Percentiles rank a stretch among this genome's conserved stretches.
Evolutionary conservation across 2,888 invertebrate species (phyloP).

Genomic region (Andrena flavipes): DNA sequence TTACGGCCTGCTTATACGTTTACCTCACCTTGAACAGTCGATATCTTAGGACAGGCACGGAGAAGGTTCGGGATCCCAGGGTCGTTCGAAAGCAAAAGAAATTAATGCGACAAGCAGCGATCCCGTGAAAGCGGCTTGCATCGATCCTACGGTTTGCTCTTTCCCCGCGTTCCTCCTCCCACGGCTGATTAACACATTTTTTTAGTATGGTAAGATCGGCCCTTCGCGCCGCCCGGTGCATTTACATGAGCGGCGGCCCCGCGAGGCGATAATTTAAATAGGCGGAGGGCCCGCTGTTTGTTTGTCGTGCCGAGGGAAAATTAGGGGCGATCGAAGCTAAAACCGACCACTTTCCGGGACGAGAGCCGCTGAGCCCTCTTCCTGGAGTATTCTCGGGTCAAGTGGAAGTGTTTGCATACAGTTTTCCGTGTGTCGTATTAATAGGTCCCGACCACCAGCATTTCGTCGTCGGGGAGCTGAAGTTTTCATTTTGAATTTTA

Average conservation of each 20-base stretch:
- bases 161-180: neutral
- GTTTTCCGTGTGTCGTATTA: neutral
- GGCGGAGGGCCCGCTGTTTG: constrained; percentile 16
- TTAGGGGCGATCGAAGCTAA: constrained; percentile 16
- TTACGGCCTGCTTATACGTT: constrained; percentile 41
- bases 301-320: constrained; percentile 1
- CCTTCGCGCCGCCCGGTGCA: neutral
- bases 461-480: neutral
- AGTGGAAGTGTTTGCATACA: constrained; percentile 8
- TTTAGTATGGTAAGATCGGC: constrained; percentile 7
- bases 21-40: constrained; percentile 56
- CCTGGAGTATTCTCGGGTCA: neutral
- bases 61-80: constrained; percentile 39
- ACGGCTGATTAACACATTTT: constrained; percentile 10
- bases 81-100: constrained; percentile 37
- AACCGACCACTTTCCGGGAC: neutral
- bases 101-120: constrained; percentile 15
- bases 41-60: constrained; percentile 47
- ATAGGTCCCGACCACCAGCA: constrained; percentile 3
- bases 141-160: constrained; percentile 4
- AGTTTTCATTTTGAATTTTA: neutral
- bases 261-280: neutral
- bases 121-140: neutral
- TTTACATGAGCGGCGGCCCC: neutral
- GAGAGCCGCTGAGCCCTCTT: neutral